phyloP scores from a whole-genome alignment of 2,888 invertebrate genomes.

The Hofmannophila pseudospretella region DNA sequence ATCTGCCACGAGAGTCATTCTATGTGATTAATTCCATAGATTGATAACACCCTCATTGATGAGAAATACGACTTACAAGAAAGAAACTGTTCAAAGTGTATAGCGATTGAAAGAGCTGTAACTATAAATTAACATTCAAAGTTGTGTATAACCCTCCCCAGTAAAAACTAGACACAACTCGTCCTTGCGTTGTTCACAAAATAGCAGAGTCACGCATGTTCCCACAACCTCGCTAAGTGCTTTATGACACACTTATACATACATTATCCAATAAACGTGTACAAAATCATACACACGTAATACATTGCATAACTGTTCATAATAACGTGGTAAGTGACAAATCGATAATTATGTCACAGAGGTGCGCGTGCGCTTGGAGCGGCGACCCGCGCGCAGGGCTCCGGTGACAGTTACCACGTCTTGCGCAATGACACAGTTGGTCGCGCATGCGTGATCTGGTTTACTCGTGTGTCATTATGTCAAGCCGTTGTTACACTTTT shows the following conservation, averaged over 20 bases:
- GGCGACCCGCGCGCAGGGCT: conserved; percentile 25
- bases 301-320: background rate
- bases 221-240: background rate
- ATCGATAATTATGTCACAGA: conserved; percentile 9
- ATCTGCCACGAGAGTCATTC: too few species aligned
- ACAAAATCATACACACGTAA: background rate
- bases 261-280: background rate
- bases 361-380: conserved; percentile 1
- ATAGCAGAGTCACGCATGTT: background rate
- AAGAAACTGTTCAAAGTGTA: too few species aligned
- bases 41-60: too few species aligned
- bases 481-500: conserved; percentile 4
- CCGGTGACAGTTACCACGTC: conserved; percentile 27
- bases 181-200: background rate
- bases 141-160: too few species aligned
- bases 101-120: too few species aligned
- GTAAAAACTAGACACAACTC: background rate
- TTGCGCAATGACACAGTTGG: conserved; percentile 39
- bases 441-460: conserved; percentile 29
- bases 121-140: too few species aligned
- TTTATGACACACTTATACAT: background rate
- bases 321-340: conserved; percentile 6
- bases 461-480: conserved; percentile 29
- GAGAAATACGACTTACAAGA: too few species aligned
- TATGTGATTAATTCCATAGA: too few species aligned